Base-by-base conservation (phyloP, 2,797 vertebrate genomes). In the Anguilla obscura region DNA sequence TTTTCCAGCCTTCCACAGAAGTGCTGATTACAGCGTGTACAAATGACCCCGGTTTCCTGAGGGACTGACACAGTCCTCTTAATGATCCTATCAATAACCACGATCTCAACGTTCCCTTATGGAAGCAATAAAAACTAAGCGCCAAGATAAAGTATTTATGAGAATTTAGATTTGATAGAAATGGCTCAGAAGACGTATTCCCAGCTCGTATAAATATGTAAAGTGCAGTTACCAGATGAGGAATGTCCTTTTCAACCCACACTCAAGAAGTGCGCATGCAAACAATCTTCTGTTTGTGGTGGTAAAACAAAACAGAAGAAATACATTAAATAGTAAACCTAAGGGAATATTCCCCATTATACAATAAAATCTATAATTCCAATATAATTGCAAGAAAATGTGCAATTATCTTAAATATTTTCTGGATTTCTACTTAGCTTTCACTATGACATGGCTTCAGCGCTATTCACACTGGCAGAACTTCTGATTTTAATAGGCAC, bases 21-120 rank as follows among this genome's bases (percentile, higher is more conserved):
- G 89, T 16, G 88, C 90, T 92, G 92, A 93, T 93, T 93, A 88
- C 87, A 89, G 85, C 33, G 56, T 84, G 88, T 86, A 84, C 84
- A 91, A 92, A 94, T 91, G 86, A 88, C 90, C 54, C 88, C 84
- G 50, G 89, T 92, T 52, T 90, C 90, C 79, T 1, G 69, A 14
- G 88, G 79, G 90, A 91, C 85, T 92, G 89, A 91, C 89, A 87
- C 90, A 90, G 93, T 92, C 90, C 86, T 24, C 83, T 86, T 90
- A 91, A 91, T 89, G 88, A 92, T 88, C 90, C 89, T 86, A 90
- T 92, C 89, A 91, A 90, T 93, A 90, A 91, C 0, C 24, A 87
- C 88, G 86, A 92, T 91, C 89, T 88, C 80, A 50, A 89, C 60
- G 52, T 91, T 90, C 91, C 89, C 88, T 90, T 1, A 1, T 86